These are phyloP conservation scores for Sebastes dallii DNA, from an alignment of 2,797 vertebrate genomes.

Conservation along the genomic window DNA sequence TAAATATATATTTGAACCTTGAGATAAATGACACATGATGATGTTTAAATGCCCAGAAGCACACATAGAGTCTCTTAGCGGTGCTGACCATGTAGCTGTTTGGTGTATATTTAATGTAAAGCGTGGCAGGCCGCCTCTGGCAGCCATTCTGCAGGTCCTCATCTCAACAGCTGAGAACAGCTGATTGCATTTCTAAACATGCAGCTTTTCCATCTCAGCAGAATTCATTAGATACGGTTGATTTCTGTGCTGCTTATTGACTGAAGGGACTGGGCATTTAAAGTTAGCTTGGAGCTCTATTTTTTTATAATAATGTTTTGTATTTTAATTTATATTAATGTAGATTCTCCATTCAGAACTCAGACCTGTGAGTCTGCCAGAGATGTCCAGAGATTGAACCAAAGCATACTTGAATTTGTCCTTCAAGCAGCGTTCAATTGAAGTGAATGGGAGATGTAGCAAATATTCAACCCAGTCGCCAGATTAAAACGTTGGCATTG, in stretches of 20 bases:
- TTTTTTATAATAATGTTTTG: neutral
- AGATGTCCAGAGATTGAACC: neutral
- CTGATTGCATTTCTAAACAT: neutral
- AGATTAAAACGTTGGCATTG: neutral
- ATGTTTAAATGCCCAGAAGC: neutral
- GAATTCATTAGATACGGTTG: neutral
- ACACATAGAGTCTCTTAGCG: neutral
- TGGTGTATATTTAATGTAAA: neutral
- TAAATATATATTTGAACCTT: neutral
- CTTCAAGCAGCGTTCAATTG: neutral
- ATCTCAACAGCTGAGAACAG: neutral
- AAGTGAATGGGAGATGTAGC: neutral
- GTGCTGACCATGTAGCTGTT: neutral
- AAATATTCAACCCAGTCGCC: neutral
- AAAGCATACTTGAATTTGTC: neutral
- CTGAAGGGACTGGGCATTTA: neutral
- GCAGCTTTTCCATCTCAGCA: neutral
- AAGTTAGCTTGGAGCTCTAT: neutral
- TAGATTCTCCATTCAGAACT: neutral
- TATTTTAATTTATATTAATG: neutral
- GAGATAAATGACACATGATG: neutral
- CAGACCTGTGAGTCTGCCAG: neutral
- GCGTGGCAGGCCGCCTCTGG: neutral
- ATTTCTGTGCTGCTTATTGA: neutral
- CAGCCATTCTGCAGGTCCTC: neutral